Evolutionary conservation across 2,888 invertebrate genomes (phyloP).

Genomic region (Sarcophaga variegata): DNA sequence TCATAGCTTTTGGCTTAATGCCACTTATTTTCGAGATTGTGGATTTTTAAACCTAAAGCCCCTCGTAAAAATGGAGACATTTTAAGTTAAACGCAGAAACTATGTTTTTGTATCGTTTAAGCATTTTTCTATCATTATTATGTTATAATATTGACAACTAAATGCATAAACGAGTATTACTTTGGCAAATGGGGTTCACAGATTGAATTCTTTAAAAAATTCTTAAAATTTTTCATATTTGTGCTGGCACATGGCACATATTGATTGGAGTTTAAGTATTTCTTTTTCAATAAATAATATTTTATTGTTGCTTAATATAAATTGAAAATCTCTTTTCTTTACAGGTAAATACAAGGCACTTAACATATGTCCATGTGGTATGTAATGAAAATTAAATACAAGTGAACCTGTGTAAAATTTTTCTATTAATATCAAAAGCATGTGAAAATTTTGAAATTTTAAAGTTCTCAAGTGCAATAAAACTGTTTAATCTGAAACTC

Average conservation of each 20-base stretch:
- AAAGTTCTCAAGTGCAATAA: too few relatives aligned
- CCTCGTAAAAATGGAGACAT: slow-evolving; percentile 21
- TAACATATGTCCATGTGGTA: neutral
- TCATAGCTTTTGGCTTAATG: slow-evolving; percentile 1
- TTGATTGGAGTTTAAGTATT: neutral
- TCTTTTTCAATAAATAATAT: neutral
- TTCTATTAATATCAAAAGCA: too few relatives aligned
- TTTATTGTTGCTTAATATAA: neutral
- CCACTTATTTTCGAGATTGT: slow-evolving; percentile 7
- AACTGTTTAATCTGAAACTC: too few relatives aligned
- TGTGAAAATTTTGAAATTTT: too few relatives aligned
- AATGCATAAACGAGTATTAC: neutral
- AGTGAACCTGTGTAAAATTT: too few relatives aligned
- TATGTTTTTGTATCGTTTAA: neutral
- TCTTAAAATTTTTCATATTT: neutral
- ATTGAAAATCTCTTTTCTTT: neutral
- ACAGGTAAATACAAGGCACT: neutral
- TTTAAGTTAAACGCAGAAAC: slow-evolving; percentile 17
- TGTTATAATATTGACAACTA: neutral
- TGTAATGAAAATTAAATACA: neutral
- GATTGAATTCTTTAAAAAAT: neutral
- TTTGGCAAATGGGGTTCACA: neutral
- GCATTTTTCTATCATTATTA: slow-evolving; percentile 13
- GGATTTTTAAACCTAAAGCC: neutral
- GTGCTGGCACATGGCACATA: too few relatives aligned